A percentile compares a stretch with the other conserved stretches of the same genome.
Evolutionary conservation across 2,113 vertebrate species (phyloP).

Genomic region (Syrmaticus mikado): DNA sequence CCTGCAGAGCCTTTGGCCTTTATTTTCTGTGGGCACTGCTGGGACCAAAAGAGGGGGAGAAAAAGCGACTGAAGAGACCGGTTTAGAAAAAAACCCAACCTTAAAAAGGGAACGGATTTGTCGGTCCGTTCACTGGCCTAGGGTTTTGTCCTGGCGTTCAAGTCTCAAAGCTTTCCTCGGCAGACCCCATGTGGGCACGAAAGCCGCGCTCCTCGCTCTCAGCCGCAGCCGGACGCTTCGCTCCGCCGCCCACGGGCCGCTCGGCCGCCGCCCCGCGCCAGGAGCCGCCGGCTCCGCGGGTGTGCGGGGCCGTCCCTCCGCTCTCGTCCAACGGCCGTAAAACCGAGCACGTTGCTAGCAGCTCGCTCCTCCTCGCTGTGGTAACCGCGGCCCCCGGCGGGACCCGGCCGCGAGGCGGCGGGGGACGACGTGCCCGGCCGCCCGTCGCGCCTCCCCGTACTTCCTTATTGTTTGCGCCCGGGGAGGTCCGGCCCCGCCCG

Average conservation of each 20-base stretch:
- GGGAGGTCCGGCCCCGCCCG: conserved; percentile 19
- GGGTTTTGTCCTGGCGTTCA: neutral
- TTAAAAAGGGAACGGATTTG: neutral
- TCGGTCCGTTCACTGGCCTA: neutral
- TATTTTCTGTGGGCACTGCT: neutral
- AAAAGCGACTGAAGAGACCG: neutral
- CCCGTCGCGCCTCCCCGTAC: neutral
- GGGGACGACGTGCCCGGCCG: conserved; percentile 51
- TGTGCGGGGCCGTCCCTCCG: neutral
- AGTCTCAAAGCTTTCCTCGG: neutral
- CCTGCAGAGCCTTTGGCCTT: neutral
- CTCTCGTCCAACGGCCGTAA: neutral
- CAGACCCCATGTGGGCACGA: neutral
- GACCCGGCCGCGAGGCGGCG: neutral
- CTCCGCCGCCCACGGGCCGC: no score
- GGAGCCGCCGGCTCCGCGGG: neutral
- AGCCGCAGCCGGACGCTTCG: neutral
- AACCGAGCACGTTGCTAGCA: neutral
- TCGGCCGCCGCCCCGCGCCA: neutral
- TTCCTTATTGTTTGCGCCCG: neutral
- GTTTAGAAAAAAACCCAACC: fast-evolving
- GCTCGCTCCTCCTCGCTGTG: neutral
- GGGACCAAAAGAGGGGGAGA: neutral
- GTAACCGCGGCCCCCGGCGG: neutral
- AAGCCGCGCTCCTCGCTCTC: no score